phyloP scores from a whole-genome alignment of 2,888 invertebrate genomes.

The Drosophila mulleri region DNA sequence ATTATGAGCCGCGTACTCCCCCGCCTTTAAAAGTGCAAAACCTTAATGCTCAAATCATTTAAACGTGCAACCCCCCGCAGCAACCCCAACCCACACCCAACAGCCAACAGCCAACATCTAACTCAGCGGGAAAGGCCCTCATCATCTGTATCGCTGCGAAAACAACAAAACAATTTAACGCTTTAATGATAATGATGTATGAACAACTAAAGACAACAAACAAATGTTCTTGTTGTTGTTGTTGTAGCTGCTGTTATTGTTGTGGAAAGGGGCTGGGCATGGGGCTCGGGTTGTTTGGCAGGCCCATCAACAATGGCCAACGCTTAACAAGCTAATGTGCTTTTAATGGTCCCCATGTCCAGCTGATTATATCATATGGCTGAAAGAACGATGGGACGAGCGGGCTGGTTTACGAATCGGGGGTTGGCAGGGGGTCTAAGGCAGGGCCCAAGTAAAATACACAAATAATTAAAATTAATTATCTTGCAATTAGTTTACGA shows the following conservation, averaged over 20 bases:
- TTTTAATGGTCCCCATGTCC: slow-evolving; percentile 74
- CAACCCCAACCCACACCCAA: slow-evolving; percentile 5
- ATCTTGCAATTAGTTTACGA: slow-evolving; percentile 79
- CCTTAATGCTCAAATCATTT: slow-evolving; percentile 54
- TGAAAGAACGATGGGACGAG: not conserved
- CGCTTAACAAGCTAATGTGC: slow-evolving; percentile 79
- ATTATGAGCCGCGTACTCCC: slow-evolving; percentile 29
- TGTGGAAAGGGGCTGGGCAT: slow-evolving; percentile 22
- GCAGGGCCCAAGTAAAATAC: slow-evolving; percentile 64
- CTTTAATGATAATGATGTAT: slow-evolving; percentile 80
- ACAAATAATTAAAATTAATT: slow-evolving; percentile 80
- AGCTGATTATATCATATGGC: slow-evolving; percentile 70
- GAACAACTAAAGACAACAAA: slow-evolving; percentile 76
- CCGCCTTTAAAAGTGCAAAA: slow-evolving; percentile 35
- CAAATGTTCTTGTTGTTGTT: slow-evolving; percentile 56
- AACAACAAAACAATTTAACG: slow-evolving; percentile 77
- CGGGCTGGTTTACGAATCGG: not conserved
- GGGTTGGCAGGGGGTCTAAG: not conserved
- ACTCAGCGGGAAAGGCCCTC: slow-evolving; percentile 20
- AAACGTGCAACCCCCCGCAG: slow-evolving; percentile 29
- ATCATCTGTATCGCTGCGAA: slow-evolving; percentile 26
- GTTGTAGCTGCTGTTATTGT: slow-evolving; percentile 41
- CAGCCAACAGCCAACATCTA: not conserved
- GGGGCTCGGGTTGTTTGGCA: slow-evolving; percentile 3
- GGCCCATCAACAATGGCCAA: slow-evolving; percentile 51